Base-by-base conservation (phyloP, 1,140 invertebrate species). In the Drosophila elegans region DNA sequence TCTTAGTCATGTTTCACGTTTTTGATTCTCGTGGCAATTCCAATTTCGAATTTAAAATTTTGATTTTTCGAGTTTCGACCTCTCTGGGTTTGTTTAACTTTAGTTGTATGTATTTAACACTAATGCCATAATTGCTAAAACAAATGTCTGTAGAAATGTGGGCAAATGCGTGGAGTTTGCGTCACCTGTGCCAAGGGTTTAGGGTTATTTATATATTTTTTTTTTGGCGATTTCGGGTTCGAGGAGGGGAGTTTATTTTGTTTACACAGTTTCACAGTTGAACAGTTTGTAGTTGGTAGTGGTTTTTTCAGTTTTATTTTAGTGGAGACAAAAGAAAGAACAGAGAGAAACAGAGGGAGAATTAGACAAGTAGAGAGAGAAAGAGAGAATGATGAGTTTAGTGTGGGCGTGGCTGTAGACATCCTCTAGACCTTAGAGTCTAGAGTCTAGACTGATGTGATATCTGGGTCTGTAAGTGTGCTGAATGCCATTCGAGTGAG, bases 101-200 rank as follows among this genome's bases (percentile, higher is more conserved):
- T 80, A 80, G 54, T 89, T 89, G 61, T 84, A 84, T 51, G 77
- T 80, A 80, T 84, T 89, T 39, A 89, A 72, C 44, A 90, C 77
- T 80, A 89, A 49, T 74, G 85, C 71, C 69, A 49, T 77, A 64
- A 91, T 90, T 90, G 90, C 85, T 90, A 91, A 86, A 79, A 90
- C 81, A 83, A 91, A 61, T 69, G 78, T 79, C 75, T 91, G 90
- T 61, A 83, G 68, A 80, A 90, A 66, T 80, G 79, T 86, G 74
- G 90, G 90, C 90, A 80, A 74, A 73, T 80, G 81, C 64, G 69
- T 77, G 67, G 68, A 73, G 74, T 74, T 90, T 75, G 85, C 90
- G 79, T 91, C 90, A 78, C 90, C 90, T 91, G 84, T 72, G 75
- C 78, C 42, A 79, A 38, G 67, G 54, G 52, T 69, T 55, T 21